Evolutionary conservation across 1,140 invertebrate species (phyloP), one percentile per base, ranked within the genome.

Genomic region (Drosophila pseudoananassae): DNA sequence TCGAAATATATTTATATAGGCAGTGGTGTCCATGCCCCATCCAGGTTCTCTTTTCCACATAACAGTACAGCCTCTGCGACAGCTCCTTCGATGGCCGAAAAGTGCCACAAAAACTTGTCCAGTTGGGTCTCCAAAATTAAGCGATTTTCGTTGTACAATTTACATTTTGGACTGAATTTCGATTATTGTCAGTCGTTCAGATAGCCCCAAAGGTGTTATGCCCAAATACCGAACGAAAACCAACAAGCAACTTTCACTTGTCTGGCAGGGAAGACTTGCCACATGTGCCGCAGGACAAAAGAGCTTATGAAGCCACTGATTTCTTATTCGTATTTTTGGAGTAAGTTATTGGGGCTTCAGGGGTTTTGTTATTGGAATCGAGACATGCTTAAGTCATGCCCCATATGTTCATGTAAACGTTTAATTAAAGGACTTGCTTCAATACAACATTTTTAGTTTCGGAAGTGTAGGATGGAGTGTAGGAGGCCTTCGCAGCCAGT

Each of bases 61-160:
- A 87, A 82, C 82, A 72, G 82, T 78, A 72, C 54, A 58, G 20
- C 29, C 70, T 71, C 76, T 57, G 33, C 12, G 33, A n/a, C 33
- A 7, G 40, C 40, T 43, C 40, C 40, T 43, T 43, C 14, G 14
- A 15, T 47, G 52, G 71, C 58, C 70, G 57, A 61, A 40, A 66
- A 38, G 10, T 54, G 40, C 23, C 29, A 58, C 64, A 38, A 45
- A 54, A 66, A 66, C 63, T 70, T 51, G 29, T 73, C 56, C 38
- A 56, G 14, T 31, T 55, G 29, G 52, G 17, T 14, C 27, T 3
- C 12, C 33, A 61, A 83, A 88, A 88, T 88, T 59, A 88, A 88
- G 83, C 79, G 84, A 88, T 88, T 88, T 88, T 84, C 84, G 66
- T 29, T 76, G 54, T 76, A 36, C 64, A 71, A 82, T 87, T 87